phyloP scores from a whole-genome alignment of 2,797 vertebrate species.

The Coregonus ussuriensis region DNA sequence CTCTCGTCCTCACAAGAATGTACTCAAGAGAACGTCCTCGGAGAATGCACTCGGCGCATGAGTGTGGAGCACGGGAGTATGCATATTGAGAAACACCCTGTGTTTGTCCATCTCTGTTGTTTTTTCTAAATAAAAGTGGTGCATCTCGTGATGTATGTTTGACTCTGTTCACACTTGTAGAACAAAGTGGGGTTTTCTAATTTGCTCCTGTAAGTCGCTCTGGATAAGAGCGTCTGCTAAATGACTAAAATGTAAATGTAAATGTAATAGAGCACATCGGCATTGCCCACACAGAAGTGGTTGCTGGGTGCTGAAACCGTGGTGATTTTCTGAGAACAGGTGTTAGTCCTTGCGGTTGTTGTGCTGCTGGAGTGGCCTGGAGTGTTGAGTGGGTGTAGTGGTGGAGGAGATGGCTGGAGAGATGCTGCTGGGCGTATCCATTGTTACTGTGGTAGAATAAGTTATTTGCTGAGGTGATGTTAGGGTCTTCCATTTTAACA shows the following conservation, averaged over 20 bases:
- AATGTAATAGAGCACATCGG: conserved; percentile 58
- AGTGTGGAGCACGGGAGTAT: no score
- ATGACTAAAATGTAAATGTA: no score
- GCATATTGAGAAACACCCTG: not conserved
- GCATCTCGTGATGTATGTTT: conserved; percentile 54
- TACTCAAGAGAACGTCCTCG: no score
- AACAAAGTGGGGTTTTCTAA: conserved; percentile 22
- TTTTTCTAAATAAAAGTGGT: conserved; percentile 12
- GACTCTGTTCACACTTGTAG: conserved; percentile 49
- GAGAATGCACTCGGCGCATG: no score
- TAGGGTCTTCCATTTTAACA: conserved; percentile 1
- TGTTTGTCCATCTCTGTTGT: conserved; percentile 5
- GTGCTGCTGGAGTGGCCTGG: not conserved
- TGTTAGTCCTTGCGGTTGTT: conserved; percentile 3
- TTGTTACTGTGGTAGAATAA: no score
- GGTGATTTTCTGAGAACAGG: conserved; percentile 43
- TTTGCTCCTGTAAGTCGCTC: no score
- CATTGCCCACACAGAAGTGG: conserved; percentile 53
- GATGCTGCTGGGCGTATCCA: not conserved
- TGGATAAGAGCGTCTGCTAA: no score
- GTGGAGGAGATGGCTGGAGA: conserved; percentile 18
- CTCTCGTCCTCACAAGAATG: no score
- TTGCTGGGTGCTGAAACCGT: conserved; percentile 25
- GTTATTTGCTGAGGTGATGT: not conserved
- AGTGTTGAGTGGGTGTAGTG: conserved; percentile 13